A percentile compares a stretch with the other conserved stretches of the same genome.
phyloP scores from a whole-genome alignment of 2,888 invertebrate species.

The Abrostola tripartita region DNA sequence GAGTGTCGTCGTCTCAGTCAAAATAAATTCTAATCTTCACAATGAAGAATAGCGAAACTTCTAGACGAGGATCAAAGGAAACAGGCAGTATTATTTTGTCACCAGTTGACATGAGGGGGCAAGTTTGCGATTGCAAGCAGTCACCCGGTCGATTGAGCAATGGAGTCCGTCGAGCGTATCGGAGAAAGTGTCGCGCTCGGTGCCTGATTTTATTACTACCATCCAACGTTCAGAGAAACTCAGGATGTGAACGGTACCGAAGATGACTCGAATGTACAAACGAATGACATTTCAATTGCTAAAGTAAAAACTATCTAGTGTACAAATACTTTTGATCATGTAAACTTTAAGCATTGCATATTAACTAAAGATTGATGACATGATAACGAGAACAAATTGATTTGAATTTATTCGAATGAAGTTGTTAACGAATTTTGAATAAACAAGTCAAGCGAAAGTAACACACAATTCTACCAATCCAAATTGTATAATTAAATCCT shows the following conservation, averaged over 20 bases:
- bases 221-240: constrained; percentile 60
- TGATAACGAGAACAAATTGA: too few relatives aligned
- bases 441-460: too few relatives aligned
- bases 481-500: not conserved
- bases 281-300: constrained; percentile 42
- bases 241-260: constrained; percentile 56
- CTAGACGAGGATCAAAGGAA: not conserved
- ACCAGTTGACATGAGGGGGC: constrained; percentile 40
- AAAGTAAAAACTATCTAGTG: constrained; percentile 32
- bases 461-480: too few relatives aligned
- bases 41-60: too few relatives aligned
- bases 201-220: constrained; percentile 56
- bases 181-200: constrained; percentile 56
- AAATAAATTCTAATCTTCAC: too few relatives aligned
- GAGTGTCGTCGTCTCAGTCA: too few relatives aligned
- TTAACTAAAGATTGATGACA: not conserved
- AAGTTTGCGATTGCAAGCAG: constrained; percentile 43
- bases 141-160: constrained; percentile 59
- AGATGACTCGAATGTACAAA: constrained; percentile 52
- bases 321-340: constrained; percentile 27
- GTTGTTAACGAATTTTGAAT: too few relatives aligned
- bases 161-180: constrained; percentile 47
- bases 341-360: constrained; percentile 6
- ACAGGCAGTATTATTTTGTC: constrained; percentile 34
- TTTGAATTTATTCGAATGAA: too few relatives aligned